Evolutionary conservation across 1,140 invertebrate species (phyloP).

Genomic region (Elymnias hypermnestra): DNA sequence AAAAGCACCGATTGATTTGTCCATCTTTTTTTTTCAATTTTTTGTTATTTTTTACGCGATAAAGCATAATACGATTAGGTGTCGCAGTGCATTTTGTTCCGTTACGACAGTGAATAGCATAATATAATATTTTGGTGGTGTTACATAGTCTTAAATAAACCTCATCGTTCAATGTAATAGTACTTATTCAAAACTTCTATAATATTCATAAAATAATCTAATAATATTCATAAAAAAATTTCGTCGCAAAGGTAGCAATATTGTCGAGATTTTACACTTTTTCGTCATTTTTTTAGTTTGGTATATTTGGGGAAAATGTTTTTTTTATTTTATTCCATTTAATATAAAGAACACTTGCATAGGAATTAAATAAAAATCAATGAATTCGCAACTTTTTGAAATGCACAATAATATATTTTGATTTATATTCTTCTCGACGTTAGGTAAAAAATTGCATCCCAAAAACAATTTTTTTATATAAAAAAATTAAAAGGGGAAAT

Average conservation of each 20-base stretch:
- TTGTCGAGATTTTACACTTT: conserved; percentile 26
- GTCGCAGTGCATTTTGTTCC: conserved; percentile 35
- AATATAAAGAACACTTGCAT: no score
- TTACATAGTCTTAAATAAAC: conserved; percentile 42
- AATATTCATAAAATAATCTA: conserved; percentile 60
- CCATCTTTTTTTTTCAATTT: no score
- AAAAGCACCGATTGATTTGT: no score
- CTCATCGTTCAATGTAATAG: conserved; percentile 66
- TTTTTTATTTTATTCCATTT: neutral
- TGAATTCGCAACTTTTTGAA: no score
- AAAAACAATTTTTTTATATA: no score
- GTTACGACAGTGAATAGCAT: conserved; percentile 49
- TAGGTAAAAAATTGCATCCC: no score
- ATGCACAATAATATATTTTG: no score
- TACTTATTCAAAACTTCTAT: conserved; percentile 70
- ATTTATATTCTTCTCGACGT: no score
- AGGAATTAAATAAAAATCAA: no score
- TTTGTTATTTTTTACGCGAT: no score
- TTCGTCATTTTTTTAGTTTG: neutral
- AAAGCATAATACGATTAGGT: no score
- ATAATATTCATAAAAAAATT: conserved; percentile 53
- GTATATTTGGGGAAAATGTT: neutral
- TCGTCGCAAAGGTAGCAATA: conserved; percentile 66
- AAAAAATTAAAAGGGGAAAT: no score
- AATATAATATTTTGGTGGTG: conserved; percentile 36